A percentile compares a stretch with the other conserved stretches of the same genome.
Conservation (phyloP, 1,140 invertebrate species). For the Drosophila subpulchrella region DNA sequence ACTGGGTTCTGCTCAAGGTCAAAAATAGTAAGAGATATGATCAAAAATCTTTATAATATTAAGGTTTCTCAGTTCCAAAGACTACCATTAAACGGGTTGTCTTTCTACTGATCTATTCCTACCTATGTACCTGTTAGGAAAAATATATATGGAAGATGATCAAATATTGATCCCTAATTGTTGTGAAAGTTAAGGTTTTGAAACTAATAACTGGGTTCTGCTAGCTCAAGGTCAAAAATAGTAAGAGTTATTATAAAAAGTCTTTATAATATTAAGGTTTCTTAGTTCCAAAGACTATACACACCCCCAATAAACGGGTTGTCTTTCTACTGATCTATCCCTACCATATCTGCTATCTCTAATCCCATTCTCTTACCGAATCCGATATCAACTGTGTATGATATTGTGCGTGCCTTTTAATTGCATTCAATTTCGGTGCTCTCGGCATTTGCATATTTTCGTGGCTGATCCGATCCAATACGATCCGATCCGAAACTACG, state of each 20-base stretch:
- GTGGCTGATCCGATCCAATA: constrained; percentile 16
- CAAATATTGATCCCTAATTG: no score
- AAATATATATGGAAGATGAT: no score
- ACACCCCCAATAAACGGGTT: neutral
- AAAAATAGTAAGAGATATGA: neutral
- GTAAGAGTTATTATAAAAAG: neutral
- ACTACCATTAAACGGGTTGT: neutral
- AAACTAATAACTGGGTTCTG: no score
- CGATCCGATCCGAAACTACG: constrained; percentile 21
- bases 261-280: neutral
- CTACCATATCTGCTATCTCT: neutral
- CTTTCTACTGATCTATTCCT: neutral
- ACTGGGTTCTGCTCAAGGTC: neutral
- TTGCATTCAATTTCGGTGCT: constrained; percentile 30
- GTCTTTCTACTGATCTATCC: neutral
- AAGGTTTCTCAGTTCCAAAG: neutral
- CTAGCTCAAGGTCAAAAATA: neutral
- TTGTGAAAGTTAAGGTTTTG: no score
- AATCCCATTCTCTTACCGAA: constrained; percentile 1
- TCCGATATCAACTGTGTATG: neutral
- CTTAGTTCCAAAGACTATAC: neutral
- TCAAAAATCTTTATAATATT: neutral
- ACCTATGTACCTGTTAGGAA: no score
- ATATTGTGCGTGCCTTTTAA: constrained; percentile 47
- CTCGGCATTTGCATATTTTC: constrained; percentile 52